phyloP scores from a whole-genome alignment of 1,140 invertebrate genomes.

The Meloidogyne hapla region DNA sequence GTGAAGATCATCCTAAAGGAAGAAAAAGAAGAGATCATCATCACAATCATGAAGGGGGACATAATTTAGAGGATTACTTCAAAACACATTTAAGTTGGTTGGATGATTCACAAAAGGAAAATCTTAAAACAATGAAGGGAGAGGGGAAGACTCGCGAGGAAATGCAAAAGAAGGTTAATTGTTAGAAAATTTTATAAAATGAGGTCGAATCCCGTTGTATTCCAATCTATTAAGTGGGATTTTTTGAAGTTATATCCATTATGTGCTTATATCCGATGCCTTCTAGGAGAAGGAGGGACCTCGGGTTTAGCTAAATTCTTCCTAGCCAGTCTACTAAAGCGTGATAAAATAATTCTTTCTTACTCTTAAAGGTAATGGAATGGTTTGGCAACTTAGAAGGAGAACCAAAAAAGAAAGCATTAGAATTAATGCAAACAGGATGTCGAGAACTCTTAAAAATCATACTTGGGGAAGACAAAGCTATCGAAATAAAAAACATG shows the following conservation, averaged over 20 bases:
- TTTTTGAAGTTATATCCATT: no score
- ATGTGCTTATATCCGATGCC: no score
- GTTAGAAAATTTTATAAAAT: no score
- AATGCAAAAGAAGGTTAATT: no score
- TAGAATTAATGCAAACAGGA: constrained; percentile 37
- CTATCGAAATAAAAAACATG: constrained; percentile 45
- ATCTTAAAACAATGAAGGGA: constrained; percentile 39
- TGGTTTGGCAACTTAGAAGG: constrained; percentile 31
- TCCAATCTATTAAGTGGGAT: no score
- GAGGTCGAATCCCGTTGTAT: no score
- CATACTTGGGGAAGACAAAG: constrained; percentile 48
- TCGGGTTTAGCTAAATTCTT: no score
- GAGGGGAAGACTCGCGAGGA: constrained; percentile 39
- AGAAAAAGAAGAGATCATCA: constrained; percentile 25
- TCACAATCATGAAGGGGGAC: constrained; percentile 5
- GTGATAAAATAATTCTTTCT: no score
- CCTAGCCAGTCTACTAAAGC: no score
- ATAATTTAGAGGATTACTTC: constrained; percentile 44
- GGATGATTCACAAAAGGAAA: constrained; percentile 37
- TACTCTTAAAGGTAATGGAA: constrained; percentile 22
- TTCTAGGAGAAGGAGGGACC: no score
- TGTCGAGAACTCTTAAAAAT: constrained; percentile 40
- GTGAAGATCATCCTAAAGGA: no score
- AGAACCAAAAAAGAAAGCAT: constrained; percentile 45
- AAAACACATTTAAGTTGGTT: constrained; percentile 44